Evolutionary conservation across 1,140 invertebrate species (phyloP).

Genomic region (Diorhabda sublineata): DNA sequence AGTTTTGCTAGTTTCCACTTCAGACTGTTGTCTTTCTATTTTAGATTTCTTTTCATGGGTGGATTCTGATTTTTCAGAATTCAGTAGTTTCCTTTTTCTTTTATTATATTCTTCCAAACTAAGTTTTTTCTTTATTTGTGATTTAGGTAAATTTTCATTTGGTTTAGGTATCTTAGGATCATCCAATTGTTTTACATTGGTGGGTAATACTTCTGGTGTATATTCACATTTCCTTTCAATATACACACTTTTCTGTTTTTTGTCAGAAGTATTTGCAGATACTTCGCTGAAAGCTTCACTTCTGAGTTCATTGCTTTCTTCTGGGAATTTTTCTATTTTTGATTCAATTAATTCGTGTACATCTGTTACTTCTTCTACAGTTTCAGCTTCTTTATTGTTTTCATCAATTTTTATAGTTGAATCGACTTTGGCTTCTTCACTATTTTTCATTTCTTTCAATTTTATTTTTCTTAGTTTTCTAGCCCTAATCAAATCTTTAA

Average conservation of each 20-base stretch:
- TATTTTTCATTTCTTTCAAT: constrained; percentile 20
- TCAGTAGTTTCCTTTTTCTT: constrained; percentile 26
- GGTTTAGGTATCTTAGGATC: constrained; percentile 7
- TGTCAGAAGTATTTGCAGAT: not conserved
- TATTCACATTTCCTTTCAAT: not conserved
- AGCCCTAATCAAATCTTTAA: constrained; percentile 29
- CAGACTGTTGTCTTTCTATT: not conserved
- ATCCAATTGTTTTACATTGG: not conserved
- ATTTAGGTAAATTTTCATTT: constrained; percentile 3
- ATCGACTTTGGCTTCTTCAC: constrained; percentile 7
- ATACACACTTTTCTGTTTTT: not conserved
- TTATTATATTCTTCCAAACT: constrained; percentile 34
- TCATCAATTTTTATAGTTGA: constrained; percentile 13
- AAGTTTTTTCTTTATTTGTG: constrained; percentile 28
- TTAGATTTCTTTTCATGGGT: constrained; percentile 5
- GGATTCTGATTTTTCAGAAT: not conserved
- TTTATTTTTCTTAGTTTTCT: constrained; percentile 32
- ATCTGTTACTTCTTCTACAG: not conserved
- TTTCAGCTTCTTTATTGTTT: constrained; percentile 5
- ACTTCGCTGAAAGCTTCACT: not conserved
- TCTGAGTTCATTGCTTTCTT: not conserved
- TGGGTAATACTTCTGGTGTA: not conserved
- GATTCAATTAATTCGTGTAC: not conserved
- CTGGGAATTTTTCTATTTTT: not conserved
- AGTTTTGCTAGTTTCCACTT: not conserved